phyloP scores from a whole-genome alignment of 2,113 vertebrate species.

The Actenoides hombroni region DNA sequence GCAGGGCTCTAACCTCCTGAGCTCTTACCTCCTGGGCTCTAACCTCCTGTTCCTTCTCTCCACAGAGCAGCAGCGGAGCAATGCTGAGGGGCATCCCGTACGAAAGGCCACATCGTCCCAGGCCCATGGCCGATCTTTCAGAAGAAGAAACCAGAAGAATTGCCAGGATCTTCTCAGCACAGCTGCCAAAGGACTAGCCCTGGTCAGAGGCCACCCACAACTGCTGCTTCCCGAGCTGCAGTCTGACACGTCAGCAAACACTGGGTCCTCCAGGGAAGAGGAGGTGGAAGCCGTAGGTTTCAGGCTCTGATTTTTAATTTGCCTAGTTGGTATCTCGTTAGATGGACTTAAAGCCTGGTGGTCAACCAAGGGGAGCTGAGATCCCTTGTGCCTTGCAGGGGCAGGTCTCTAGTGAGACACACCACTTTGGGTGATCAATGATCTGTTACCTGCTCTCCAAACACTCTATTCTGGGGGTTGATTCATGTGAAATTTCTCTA shows the following conservation, averaged over 20 bases:
- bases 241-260: rapidly evolving
- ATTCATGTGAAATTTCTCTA: not conserved
- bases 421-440: rapidly evolving
- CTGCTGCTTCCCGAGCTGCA: rapidly evolving
- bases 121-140: slow-evolving; percentile 55
- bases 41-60: not conserved
- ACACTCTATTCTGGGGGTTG: too few relatives aligned
- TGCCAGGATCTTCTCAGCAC: slow-evolving; percentile 87
- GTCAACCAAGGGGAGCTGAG: not conserved
- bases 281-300: not conserved
- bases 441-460: not conserved
- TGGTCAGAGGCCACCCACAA: rapidly evolving
- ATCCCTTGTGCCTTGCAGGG: not conserved
- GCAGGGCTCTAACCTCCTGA: rapidly evolving
- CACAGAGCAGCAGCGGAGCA: slow-evolving; percentile 32
- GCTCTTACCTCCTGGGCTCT: too few relatives aligned
- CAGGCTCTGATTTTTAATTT: not conserved
- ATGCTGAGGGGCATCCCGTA: not conserved
- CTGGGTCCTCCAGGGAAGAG: rapidly evolving
- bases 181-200: slow-evolving; percentile 59
- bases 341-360: not conserved
- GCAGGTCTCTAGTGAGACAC: rapidly evolving
- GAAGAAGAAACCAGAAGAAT: slow-evolving; percentile 85
- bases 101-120: slow-evolving; percentile 43
- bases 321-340: not conserved